Percentiles rank a stretch among this genome's conserved stretches.
phyloP scores from a whole-genome alignment of 2,113 vertebrate species.

The Otis tarda region DNA sequence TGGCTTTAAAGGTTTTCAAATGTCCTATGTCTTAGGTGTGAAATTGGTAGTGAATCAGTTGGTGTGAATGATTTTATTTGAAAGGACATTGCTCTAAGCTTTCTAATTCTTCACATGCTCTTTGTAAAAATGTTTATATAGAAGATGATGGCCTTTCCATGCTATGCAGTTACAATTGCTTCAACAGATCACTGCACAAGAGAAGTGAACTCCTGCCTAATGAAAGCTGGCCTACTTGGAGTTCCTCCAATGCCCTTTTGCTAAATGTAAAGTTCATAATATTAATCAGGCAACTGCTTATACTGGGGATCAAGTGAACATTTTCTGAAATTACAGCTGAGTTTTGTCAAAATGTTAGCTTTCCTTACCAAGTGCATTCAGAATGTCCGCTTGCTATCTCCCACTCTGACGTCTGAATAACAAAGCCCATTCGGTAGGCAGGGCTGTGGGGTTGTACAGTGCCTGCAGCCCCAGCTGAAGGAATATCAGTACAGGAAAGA shows the following conservation, averaged over 20 bases:
- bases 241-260: conserved; percentile 57
- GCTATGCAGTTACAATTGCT: conserved; percentile 69
- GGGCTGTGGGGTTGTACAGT: not conserved
- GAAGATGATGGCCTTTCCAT: conserved; percentile 74
- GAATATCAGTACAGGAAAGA: not conserved
- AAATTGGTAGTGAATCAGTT: conserved; percentile 57
- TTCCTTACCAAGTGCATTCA: not conserved
- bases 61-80: conserved; percentile 32
- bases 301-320: conserved; percentile 42
- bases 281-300: conserved; percentile 73
- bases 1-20: conserved; percentile 56
- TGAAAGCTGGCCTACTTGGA: conserved; percentile 70
- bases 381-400: not conserved
- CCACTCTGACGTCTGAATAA: not conserved
- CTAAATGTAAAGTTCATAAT: conserved; percentile 70
- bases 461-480: not conserved
- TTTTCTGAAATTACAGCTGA: conserved; percentile 51
- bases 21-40: conserved; percentile 54
- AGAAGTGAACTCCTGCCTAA: conserved; percentile 70
- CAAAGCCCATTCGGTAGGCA: not conserved
- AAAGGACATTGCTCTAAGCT: conserved; percentile 46
- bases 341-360: conserved; percentile 44
- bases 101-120: conserved; percentile 70
- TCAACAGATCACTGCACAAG: conserved; percentile 79
- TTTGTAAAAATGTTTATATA: conserved; percentile 73